A percentile compares a stretch with the other conserved stretches of the same genome.
Evolutionary conservation across 2,113 vertebrate species (phyloP).

Genomic region (Eulemur macaco): DNA sequence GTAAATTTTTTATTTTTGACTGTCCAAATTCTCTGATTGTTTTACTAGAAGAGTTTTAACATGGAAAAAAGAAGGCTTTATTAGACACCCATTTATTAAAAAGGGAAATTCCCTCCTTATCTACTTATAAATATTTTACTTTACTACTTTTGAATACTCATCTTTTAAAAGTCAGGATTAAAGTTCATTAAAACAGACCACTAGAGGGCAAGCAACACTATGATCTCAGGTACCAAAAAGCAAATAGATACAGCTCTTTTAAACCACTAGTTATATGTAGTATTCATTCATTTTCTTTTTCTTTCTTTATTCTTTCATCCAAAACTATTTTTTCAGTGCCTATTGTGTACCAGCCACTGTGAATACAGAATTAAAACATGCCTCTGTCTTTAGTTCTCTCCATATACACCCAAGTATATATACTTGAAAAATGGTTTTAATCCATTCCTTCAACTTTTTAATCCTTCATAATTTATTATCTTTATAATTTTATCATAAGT

Average conservation of each 20-base stretch:
- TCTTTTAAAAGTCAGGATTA: constrained; percentile 39
- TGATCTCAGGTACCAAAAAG: constrained; percentile 50
- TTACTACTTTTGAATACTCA: not conserved
- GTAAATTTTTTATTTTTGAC: not conserved
- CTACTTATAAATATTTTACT: not conserved
- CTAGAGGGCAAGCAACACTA: constrained; percentile 82
- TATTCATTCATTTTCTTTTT: not conserved
- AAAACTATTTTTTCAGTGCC: not conserved
- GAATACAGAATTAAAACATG: not conserved
- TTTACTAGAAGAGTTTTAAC: not conserved
- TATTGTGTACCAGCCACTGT: not conserved
- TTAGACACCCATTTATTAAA: not conserved
- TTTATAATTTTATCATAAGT: not conserved
- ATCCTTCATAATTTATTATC: not conserved
- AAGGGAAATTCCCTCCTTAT: not conserved
- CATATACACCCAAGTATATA: not conserved
- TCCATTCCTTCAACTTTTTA: not conserved
- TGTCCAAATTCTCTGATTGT: constrained; percentile 1
- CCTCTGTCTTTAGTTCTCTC: not conserved
- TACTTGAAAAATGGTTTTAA: not conserved
- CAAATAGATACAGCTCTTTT: not conserved
- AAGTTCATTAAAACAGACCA: constrained; percentile 63
- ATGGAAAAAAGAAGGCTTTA: not conserved
- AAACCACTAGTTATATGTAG: not conserved
- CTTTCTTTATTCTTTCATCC: not conserved